Percentiles rank a stretch among this genome's conserved stretches.
Conservation (phyloP, 2,888 invertebrate species). For the Gastracanthus pulcherrimus region DNA sequence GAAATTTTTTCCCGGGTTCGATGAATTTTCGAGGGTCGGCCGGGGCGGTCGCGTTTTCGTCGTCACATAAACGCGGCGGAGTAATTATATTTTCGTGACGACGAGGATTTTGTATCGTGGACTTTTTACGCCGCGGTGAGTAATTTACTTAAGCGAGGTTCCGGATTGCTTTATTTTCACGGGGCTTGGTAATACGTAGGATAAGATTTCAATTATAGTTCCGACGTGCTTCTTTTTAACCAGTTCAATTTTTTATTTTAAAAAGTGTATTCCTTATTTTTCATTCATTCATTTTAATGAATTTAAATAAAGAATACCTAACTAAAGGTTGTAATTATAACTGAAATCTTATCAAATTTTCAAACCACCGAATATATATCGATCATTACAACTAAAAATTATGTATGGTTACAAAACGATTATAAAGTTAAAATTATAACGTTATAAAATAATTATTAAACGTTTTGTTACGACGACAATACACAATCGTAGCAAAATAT, state of each 20-base stretch:
- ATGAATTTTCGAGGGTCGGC: not conserved
- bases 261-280: slow-evolving; percentile 5
- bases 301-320: slow-evolving; percentile 41
- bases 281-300: slow-evolving; percentile 35
- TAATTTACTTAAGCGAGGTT: slow-evolving; percentile 1
- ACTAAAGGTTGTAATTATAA: not conserved
- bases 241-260: not conserved
- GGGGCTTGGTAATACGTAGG: not conserved
- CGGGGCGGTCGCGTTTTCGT: not conserved
- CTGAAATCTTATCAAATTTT: not conserved
- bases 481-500: slow-evolving; percentile 20
- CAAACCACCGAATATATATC: no score
- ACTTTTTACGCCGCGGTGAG: not conserved
- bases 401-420: no score
- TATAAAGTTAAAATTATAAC: no score
- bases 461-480: slow-evolving; percentile 25
- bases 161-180: not conserved
- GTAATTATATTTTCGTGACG: slow-evolving; percentile 30
- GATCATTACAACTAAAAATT: no score
- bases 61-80: not conserved
- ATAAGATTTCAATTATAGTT: slow-evolving; percentile 1
- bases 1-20: not conserved
- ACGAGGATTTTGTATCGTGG: slow-evolving; percentile 2
- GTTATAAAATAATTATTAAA: no score
- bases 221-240: not conserved